Base-by-base conservation (phyloP, 2,888 invertebrate genomes). In the Limnephilus auricula region DNA sequence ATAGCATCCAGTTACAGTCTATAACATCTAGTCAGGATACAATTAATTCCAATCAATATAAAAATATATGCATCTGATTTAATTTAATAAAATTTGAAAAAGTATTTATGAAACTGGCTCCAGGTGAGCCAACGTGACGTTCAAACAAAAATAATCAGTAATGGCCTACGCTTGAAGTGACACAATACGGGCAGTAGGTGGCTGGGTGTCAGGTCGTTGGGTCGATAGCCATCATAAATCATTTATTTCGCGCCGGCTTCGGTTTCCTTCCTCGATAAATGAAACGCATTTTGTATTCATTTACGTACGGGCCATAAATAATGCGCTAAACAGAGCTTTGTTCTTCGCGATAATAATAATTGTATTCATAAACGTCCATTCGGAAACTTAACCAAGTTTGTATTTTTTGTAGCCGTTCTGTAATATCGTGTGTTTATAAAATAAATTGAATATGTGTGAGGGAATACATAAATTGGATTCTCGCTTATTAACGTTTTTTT, bases 221-320 rank as follows among this genome's bases (percentile, higher is more conserved):
- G 32, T 32, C 83, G 90, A 90, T 90, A 65, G 83, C 34, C 65
- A 32, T 83, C 90, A 90, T 90, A 83, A 90, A 90, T 90, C 90
- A 90, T 90, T 83, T 40, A 83, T 90, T 90, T 90, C 78, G 65
- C 18, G 65, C 87, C 31, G 32, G 18, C 86, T 88, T 79, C 30
- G 65, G 30, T 82, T 80, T 80, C 87, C 65, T 31, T 50, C 25
- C 65, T 87, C 87, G 31, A 86, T 88, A 88, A 88, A 88, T 88
- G 87, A 88, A 88, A 78, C 65, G 31, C 78, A 78, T 65, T 88
- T 88, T 78, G 87, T 78, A 79, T 12, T 78, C 65, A 88, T 78
- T 78, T 88, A 88, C 78, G 82, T 82, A 34, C 32, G 25, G 82
- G 82, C 32, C 32, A 82, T 31, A 34, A 82, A 82, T 32, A 82